A percentile compares a stretch with the other conserved stretches of the same genome.
Conservation (phyloP, 2,797 vertebrate genomes). For the Sardinella longiceps region DNA sequence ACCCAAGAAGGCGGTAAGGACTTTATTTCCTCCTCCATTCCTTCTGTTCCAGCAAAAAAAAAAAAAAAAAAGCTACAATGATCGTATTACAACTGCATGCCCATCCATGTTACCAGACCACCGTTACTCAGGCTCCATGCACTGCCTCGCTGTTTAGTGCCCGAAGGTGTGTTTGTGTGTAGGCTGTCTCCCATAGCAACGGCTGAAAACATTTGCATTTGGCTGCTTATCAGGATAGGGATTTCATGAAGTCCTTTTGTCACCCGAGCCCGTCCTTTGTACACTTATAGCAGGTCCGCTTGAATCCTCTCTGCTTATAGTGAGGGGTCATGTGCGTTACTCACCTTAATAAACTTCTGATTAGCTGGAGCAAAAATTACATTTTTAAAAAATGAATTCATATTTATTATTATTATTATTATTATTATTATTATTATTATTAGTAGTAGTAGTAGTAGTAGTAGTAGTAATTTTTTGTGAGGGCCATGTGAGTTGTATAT, state of each 20-base stretch:
- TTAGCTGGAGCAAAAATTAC: not conserved
- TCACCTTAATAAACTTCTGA: not conserved
- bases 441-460: too few relatives aligned
- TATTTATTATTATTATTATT: too few relatives aligned
- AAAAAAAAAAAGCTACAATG: not conserved
- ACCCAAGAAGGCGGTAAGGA: constrained; percentile 90
- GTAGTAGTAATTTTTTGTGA: too few relatives aligned
- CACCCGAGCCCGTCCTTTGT: not conserved
- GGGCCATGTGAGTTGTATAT: not conserved
- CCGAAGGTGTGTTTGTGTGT: constrained; percentile 32
- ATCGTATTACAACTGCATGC: not conserved
- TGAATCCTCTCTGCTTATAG: too few relatives aligned
- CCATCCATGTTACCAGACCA: constrained; percentile 21
- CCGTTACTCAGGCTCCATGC: constrained; percentile 15
- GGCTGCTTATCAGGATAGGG: constrained; percentile 41
- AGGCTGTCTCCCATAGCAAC: constrained; percentile 40
- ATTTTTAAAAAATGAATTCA: not conserved
- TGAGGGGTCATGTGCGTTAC: not conserved
- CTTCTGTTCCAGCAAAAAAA: not conserved
- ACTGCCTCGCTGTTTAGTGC: not conserved
- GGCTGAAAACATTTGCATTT: constrained; percentile 48
- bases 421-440: too few relatives aligned
- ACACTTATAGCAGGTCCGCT: too few relatives aligned
- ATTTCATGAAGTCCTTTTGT: constrained; percentile 29
- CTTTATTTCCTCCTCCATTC: not conserved